phyloP scores from a whole-genome alignment of 2,113 vertebrate genomes.

The Rhinoderma darwinii region DNA sequence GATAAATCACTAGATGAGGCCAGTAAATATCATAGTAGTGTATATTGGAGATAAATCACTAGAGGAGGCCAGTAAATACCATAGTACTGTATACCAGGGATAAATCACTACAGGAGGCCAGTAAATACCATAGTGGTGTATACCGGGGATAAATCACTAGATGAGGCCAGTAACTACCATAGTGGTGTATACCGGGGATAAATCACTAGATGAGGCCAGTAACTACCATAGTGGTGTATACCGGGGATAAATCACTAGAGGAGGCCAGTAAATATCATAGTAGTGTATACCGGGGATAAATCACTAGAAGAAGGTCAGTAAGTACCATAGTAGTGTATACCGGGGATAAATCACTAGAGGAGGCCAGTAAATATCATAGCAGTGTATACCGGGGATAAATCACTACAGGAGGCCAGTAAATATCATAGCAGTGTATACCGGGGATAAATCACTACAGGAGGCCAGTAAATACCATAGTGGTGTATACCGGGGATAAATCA shows the following conservation, averaged over 20 bases:
- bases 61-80: neutral
- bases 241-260: neutral
- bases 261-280: neutral
- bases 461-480: neutral
- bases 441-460: neutral
- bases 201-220: neutral
- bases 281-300: neutral
- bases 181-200: neutral
- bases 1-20: neutral
- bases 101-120: neutral
- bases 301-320: neutral
- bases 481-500: neutral
- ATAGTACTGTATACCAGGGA: neutral
- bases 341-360: neutral
- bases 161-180: neutral
- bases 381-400: neutral
- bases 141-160: neutral
- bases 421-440: neutral
- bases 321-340: neutral
- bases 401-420: neutral
- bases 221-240: neutral
- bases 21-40: neutral
- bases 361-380: neutral
- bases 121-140: too few species aligned
- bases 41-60: neutral